Evolutionary conservation across 2,113 vertebrate genomes (phyloP), one percentile per base, ranked within the genome.

Genomic region (Ascaphus truei): DNA sequence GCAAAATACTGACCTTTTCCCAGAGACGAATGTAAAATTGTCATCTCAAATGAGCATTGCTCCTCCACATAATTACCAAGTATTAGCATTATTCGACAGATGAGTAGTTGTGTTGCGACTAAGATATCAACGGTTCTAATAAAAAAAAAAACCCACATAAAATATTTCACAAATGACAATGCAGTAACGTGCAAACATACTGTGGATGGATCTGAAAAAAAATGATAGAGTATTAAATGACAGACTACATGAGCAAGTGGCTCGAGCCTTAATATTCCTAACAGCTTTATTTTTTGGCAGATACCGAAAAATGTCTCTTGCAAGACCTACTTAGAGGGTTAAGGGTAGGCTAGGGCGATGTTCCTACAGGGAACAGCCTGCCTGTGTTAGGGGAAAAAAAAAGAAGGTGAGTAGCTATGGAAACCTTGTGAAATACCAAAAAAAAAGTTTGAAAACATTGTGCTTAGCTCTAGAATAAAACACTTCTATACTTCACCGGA

Each of bases 371-470:
- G 36, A 59, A 33, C 20, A 68, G 29, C 31, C 27, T 60, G 41
- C 22, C 15, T 25, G 20, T 34, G 30, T 18, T 36, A 48, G 30
- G 20, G 22, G 34, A 47, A 47, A 20, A 36, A 11, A 4, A 48
- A 47, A 47, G 20, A 36, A 11, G 7, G 4, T 34, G 16, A 60
- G 66, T 68, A 59, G 15, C 66, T 22, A 60, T 68, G 66, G 66
- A 60, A 60, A 68, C 55, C 15, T 22, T 9, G 26, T 43, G 30
- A 30, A 67, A 56, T 31, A 31, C 37, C 26, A 13, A 59, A 68
- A 68, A 13, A 59, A 68, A 68, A 68, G 18, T 57, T 57, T 68
- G 7, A 29, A 59, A 60, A 36, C n/a, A n/a, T n/a, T 50, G 43
- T 50, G 48, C 41, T 36, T 51, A 29, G 55, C n/a, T 58, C 47